Base-by-base conservation (phyloP, 37 sponge, comb jelly and placozoan genomes). In the Chondrilla cf. caribensis region DNA sequence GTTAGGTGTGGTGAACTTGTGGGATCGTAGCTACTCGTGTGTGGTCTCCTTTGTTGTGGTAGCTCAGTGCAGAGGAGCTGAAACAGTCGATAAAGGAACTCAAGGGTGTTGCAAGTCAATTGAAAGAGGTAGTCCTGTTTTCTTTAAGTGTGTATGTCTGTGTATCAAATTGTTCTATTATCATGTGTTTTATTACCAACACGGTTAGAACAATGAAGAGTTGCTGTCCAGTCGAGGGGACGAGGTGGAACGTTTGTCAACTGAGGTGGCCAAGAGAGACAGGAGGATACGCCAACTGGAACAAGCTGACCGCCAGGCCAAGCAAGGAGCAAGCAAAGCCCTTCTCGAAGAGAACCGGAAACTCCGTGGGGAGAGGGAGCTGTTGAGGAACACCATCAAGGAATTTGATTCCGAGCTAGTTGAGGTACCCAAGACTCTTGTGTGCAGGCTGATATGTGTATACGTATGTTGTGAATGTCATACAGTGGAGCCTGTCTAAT, bases 291-390 rank as follows among this genome's bases (percentile, higher is more conserved):
- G 7, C 21, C 37, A 73, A n/a, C 44, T 67, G 31, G 83, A 40
- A 1, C 64, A 31, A 19, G 21, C 37, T 18, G 32, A 37, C 33
- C 41, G 71, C 26, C 51, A 11, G 35, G 72, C 72, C 44, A 43
- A 54, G 3, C 71, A 82, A 33, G 83, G 70, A 0, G 68, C 83
- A 35, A 68, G 29, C 33, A 43, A 55, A 58, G 83, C 83, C 2
- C 62, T 82, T 1, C 26, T 51, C n/a, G 66, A 82, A 32, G 83
- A 82, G 58, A 70, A 70, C 73, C 28, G 68, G n/a, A 70, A 58
- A 44, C 36, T 95, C 25, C 68, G 83, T 58, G 86, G 67, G 38
- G 95, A 95, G 73, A 90, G 95, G 37, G 89, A 95, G 57, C 77
- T 84, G 55, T 80, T 95, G 58, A 86, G 84, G 66, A 64, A 81